Evolutionary conservation across 1,140 invertebrate species (phyloP).

Genomic region (Bombyx mandarina): DNA sequence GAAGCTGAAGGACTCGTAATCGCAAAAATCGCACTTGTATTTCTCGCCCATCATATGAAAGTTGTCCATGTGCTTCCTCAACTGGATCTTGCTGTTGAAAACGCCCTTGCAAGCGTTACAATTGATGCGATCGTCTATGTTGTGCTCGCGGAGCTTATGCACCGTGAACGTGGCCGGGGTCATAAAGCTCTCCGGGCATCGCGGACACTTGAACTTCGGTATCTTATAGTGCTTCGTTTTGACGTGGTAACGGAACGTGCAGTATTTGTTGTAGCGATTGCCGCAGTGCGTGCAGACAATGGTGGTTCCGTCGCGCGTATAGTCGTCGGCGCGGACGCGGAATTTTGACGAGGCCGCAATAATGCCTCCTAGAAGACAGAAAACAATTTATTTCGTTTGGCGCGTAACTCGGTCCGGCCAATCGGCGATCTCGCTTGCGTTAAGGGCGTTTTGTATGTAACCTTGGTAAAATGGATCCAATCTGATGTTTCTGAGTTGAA

Average conservation of each 20-base stretch:
- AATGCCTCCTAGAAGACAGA: conserved; percentile 20
- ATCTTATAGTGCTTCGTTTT: conserved; percentile 47
- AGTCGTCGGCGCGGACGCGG: conserved; percentile 34
- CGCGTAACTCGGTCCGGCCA: neutral
- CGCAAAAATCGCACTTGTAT: conserved; percentile 44
- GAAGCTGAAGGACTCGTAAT: conserved; percentile 50
- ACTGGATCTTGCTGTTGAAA: conserved; percentile 41
- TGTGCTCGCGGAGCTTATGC: conserved; percentile 43
- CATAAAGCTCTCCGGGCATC: conserved; percentile 40
- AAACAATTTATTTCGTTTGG: conserved; percentile 14
- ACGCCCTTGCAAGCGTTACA: conserved; percentile 48
- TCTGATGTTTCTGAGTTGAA: no score
- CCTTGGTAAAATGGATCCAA: no score
- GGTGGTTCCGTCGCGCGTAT: conserved; percentile 23
- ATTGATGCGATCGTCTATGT: conserved; percentile 42
- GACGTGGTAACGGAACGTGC: conserved; percentile 33
- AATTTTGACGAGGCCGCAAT: conserved; percentile 20
- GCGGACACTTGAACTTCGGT: conserved; percentile 27
- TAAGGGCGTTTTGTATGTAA: no score
- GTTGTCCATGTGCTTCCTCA: conserved; percentile 44
- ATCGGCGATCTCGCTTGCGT: neutral
- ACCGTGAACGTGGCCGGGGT: conserved; percentile 34
- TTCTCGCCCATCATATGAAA: conserved; percentile 54
- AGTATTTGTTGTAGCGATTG: conserved; percentile 33
- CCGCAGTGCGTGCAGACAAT: conserved; percentile 37